Percentiles rank a stretch among this genome's conserved stretches.
phyloP scores from a whole-genome alignment of 2,888 invertebrate species.

The Euphydryas editha region DNA sequence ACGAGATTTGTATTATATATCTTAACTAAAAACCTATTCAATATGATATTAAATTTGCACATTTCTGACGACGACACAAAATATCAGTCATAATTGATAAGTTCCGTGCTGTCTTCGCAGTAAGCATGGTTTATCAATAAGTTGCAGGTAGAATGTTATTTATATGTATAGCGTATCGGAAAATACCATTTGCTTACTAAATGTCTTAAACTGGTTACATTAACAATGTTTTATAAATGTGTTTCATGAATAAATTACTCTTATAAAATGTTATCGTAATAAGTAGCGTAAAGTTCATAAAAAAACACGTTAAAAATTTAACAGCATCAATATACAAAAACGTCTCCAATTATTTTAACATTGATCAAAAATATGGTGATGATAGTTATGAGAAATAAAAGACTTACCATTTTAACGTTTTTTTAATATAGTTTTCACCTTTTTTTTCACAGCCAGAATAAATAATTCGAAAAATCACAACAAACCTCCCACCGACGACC shows the following conservation, averaged over 20 bases:
- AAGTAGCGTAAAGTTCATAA: conserved; percentile 23
- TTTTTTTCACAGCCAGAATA: conserved; percentile 56
- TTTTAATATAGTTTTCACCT: conserved; percentile 55
- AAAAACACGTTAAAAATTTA: conserved; percentile 38
- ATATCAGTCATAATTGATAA: conserved; percentile 15
- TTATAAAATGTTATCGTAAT: conserved; percentile 5
- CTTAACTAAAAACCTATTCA: no score
- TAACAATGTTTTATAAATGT: not conserved
- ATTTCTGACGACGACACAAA: not conserved
- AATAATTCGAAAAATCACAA: conserved; percentile 64
- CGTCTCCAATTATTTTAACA: not conserved
- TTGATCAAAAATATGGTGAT: conserved; percentile 7
- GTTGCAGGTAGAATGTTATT: conserved; percentile 33
- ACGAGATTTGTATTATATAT: no score
- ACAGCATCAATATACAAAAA: conserved; percentile 22
- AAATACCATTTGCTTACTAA: not conserved
- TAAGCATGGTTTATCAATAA: conserved; percentile 29
- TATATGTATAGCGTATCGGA: not conserved
- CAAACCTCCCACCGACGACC: conserved; percentile 70
- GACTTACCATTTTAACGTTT: conserved; percentile 65
- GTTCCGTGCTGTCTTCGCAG: not conserved
- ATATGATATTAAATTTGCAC: not conserved
- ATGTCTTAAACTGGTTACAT: not conserved
- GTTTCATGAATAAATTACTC: not conserved
- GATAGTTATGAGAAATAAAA: not conserved